phyloP scores from a whole-genome alignment of 1,140 invertebrate species.

The Atta texana region DNA sequence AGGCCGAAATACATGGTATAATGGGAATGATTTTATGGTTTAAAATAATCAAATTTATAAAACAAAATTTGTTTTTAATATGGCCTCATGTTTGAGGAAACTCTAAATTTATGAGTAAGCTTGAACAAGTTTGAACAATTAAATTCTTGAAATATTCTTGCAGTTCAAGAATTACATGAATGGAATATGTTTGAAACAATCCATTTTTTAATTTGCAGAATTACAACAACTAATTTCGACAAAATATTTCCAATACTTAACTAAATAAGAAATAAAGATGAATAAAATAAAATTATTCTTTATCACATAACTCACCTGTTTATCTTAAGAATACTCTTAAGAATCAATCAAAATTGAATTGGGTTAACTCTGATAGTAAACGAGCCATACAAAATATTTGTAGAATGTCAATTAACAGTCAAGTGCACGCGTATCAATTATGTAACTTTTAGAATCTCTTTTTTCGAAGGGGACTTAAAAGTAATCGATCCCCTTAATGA shows the following conservation, averaged over 20 bases:
- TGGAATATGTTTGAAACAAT: background rate
- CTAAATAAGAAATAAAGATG: background rate
- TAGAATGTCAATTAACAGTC: background rate
- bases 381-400: background rate
- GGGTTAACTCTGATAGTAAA: background rate
- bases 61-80: too few relatives aligned
- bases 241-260: background rate
- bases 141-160: background rate
- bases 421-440: background rate
- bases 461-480: background rate
- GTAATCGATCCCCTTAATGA: too few relatives aligned
- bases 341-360: background rate
- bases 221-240: background rate
- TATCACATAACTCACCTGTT: background rate
- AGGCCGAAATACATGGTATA: background rate
- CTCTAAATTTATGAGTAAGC: too few relatives aligned
- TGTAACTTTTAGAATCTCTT: background rate
- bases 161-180: background rate
- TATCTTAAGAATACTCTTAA: background rate
- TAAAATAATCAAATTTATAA: too few relatives aligned
- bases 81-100: too few relatives aligned
- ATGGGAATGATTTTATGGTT: background rate
- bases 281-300: background rate
- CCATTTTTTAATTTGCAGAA: background rate
- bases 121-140: too few relatives aligned